phyloP scores from a whole-genome alignment of 2,888 invertebrate species.

The Melieria omissa region DNA sequence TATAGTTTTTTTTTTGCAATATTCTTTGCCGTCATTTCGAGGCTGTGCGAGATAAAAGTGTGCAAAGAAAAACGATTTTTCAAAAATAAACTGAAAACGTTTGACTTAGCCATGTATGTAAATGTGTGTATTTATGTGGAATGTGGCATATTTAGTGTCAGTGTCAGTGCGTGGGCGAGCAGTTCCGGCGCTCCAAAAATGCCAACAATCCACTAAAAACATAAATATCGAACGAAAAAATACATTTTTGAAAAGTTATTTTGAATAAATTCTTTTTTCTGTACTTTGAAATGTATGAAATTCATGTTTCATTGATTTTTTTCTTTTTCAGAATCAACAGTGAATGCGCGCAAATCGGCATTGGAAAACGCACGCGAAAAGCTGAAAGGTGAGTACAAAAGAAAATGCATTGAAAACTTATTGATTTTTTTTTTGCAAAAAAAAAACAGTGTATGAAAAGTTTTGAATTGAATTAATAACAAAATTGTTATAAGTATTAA shows the following conservation, averaged over 20 bases:
- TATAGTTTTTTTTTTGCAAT: too few species aligned
- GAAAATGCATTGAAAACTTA: not conserved
- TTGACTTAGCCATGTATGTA: not conserved
- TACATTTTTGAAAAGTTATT: not conserved
- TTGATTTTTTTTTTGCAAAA: too few species aligned
- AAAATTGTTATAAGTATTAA: too few species aligned
- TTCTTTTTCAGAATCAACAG: conserved; percentile 54
- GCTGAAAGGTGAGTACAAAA: conserved; percentile 51
- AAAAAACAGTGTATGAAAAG: too few species aligned
- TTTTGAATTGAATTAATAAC: too few species aligned
- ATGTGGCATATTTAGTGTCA: conserved; percentile 50
- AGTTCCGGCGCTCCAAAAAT: conserved; percentile 1
- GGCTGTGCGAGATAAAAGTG: too few species aligned
- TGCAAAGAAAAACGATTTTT: too few species aligned
- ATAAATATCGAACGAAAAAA: not conserved
- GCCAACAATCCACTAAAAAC: conserved; percentile 32
- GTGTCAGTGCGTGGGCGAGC: conserved; percentile 55
- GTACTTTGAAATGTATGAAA: conserved; percentile 15
- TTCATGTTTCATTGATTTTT: conserved; percentile 22
- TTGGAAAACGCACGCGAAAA: conserved; percentile 57
- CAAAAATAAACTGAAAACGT: too few species aligned
- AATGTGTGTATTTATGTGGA: not conserved
- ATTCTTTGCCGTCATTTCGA: too few species aligned
- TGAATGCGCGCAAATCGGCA: conserved; percentile 57
- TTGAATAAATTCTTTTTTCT: not conserved